Evolutionary conservation across 2,888 invertebrate species (phyloP), one percentile per base, ranked within the genome.

Genomic region (Sympetrum striolatum): DNA sequence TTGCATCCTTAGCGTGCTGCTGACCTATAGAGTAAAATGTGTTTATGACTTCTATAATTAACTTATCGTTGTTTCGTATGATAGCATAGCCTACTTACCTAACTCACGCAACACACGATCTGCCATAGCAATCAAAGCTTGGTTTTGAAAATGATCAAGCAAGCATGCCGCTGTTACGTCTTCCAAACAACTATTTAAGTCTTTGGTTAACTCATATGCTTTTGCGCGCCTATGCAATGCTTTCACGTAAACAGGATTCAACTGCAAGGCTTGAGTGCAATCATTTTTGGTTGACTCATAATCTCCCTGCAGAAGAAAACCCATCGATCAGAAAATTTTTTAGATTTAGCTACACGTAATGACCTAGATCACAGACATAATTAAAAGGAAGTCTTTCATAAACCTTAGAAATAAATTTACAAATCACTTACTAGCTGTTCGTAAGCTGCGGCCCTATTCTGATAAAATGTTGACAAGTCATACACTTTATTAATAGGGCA

Each of bases 391-490:
- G 25, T 12, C n/a, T n/a, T 22, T 12, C 10, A 25, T 73, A 15
- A 53, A 53, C 15, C 15, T 6, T 18, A 0, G 4, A 53, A 53
- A 53, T 18, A 18, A 3, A 53, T 53, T 18, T 18, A 53, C 73
- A 25, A 25, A 53, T 12, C 15, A 80, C 93, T 93, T 93, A 96
- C 96, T 93, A 98, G 94, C 94, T 98, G 97, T 94, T 99, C 99
- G 94, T 98, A 98, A 80, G 98, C 98, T 25, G 99, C 99, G 18
- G 99, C 99, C 92, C 98, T 96, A 93, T 99, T 99, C 94, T 99
- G 99, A 94, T 98, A 98, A 94, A 98, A 98, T 25, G 98, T 98
- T 0, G 99, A 97, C 90, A 98, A 94, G 92, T 98, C 98, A 0
- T 95, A 95, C 44, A 95, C 95, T 92, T 96, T 96, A 91, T 97